These are phyloP conservation scores for Gasterosteus nipponicus DNA, from an alignment of 2,113 vertebrate species.

Conservation along the genomic window DNA sequence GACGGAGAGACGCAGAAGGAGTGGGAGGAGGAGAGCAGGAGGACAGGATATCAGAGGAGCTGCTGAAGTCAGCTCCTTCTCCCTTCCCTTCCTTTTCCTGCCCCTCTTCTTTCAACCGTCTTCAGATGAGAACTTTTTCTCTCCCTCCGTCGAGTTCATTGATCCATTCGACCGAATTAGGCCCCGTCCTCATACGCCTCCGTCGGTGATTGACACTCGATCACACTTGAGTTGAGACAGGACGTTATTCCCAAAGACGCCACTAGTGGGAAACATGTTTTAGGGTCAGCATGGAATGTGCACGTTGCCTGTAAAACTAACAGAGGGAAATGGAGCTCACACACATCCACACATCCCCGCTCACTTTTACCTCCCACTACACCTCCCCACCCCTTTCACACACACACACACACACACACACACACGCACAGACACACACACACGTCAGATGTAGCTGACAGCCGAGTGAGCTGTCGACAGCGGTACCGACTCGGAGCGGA, in stretches of 20 bases:
- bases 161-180: conserved; percentile 28
- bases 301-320: not conserved
- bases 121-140: conserved; percentile 17
- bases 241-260: not conserved
- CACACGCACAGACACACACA: not conserved
- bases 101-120: not conserved
- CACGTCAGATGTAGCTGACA: conserved; percentile 37
- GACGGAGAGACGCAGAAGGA: conserved; percentile 16
- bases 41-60: conserved; percentile 42
- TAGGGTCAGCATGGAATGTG: not conserved
- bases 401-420: conserved; percentile 19
- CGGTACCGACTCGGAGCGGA: conserved; percentile 35
- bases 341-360: conserved; percentile 11
- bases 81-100: not conserved
- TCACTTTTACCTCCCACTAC: conserved; percentile 14
- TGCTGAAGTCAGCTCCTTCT: conserved; percentile 62
- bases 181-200: conserved; percentile 8
- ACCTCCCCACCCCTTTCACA: not conserved
- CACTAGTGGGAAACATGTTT: not conserved
- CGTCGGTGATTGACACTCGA: not conserved
- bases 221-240: not conserved
- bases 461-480: conserved; percentile 68
- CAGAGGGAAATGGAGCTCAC: not conserved
- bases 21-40: conserved; percentile 40
- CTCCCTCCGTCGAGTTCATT: conserved; percentile 22